Evolutionary conservation across 2,113 vertebrate genomes (phyloP).

Genomic region (Gallinago undulata): DNA sequence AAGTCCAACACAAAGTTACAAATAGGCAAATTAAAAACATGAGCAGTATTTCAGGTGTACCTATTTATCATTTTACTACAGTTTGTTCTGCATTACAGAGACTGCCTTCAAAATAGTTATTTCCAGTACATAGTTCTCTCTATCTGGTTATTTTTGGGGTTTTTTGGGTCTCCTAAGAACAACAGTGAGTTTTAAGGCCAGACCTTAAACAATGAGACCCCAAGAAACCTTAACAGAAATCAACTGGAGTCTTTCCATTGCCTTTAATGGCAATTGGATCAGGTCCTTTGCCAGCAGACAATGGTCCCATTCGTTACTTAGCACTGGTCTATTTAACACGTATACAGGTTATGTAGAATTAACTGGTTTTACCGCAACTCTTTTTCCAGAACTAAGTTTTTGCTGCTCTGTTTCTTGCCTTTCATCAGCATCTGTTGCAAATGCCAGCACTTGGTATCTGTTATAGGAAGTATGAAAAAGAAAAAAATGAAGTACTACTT

Average conservation of each 20-base stretch:
- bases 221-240: not conserved
- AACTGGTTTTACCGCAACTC: constrained; percentile 76
- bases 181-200: not conserved
- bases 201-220: not conserved
- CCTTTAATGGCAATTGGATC: not conserved
- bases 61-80: not conserved
- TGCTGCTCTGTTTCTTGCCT: constrained; percentile 85
- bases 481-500: not conserved
- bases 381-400: constrained; percentile 88
- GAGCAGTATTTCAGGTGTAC: not conserved
- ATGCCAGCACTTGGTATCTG: constrained; percentile 94
- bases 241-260: not conserved
- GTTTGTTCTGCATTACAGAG: not conserved
- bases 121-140: not conserved
- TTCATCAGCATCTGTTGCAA: constrained; percentile 91
- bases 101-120: not conserved
- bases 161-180: not conserved
- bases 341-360: not conserved
- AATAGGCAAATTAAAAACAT: not conserved
- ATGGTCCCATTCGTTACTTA: not conserved
- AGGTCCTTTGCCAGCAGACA: not conserved
- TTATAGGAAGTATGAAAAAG: not conserved
- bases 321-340: not conserved
- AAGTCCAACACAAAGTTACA: not conserved
- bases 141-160: too few species aligned